Base-by-base conservation (phyloP, 2,797 vertebrate species). In the Dallia pectoralis region DNA sequence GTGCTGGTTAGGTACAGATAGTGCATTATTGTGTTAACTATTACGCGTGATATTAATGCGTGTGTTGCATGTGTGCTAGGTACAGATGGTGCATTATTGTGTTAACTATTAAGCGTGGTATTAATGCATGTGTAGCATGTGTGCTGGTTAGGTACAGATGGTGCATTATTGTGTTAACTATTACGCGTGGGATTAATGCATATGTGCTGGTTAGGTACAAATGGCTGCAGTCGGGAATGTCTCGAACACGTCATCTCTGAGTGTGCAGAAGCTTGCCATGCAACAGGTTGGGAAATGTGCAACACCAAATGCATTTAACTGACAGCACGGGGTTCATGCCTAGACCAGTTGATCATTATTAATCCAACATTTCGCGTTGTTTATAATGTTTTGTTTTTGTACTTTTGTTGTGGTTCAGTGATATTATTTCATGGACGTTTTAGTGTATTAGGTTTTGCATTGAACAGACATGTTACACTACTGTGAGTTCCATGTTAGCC, bases 121-220 rank as follows among this genome's bases (percentile, higher is more conserved):
- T 64, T 64, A 5, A 64, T 33, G 64, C 64, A 66, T 22, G n/a
- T n/a, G n/a, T n/a, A n/a, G n/a, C n/a, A n/a, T n/a, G 27, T 62
- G 22, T 27, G 59, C 27, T 62, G 0, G 30, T 1, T 11, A 62
- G 7, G 30, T 32, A 40, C 18, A 22, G 11, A 66, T n/a, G n/a
- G n/a, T n/a, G n/a, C n/a, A n/a, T n/a, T n/a, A n/a, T n/a, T n/a
- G n/a, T n/a, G n/a, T n/a, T n/a, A n/a, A n/a, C n/a, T n/a, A n/a
- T n/a, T n/a, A n/a, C n/a, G n/a, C n/a, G n/a, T n/a, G n/a, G n/a
- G n/a, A n/a, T n/a, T n/a, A n/a, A n/a, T n/a, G n/a, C n/a, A n/a
- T n/a, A n/a, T n/a, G n/a, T n/a, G n/a, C n/a, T n/a, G n/a, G n/a
- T n/a, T n/a, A n/a, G n/a, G n/a, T n/a, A n/a, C n/a, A n/a, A n/a